A percentile compares a stretch with the other conserved stretches of the same genome.
Conservation (phyloP, 2,888 invertebrate species). For the Lypha dubia region DNA sequence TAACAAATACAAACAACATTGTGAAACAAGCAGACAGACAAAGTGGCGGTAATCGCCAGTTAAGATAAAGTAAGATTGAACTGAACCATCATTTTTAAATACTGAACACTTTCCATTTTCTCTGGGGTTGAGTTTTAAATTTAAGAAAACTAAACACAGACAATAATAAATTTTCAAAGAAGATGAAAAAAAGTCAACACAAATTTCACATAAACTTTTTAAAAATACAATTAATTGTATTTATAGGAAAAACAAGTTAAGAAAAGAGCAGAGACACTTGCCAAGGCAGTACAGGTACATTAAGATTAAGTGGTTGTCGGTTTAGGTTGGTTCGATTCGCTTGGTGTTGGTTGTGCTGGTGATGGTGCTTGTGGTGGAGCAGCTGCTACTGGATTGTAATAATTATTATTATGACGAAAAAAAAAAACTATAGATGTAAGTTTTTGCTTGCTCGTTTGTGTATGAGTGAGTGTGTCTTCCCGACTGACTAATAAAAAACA, state of each 20-base stretch:
- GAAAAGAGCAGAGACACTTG: constrained; percentile 56
- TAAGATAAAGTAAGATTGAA: constrained; percentile 57
- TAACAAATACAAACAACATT: constrained; percentile 23
- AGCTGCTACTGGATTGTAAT: constrained; percentile 11
- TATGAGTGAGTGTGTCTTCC: no score
- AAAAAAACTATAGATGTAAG: constrained; percentile 19
- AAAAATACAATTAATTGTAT: constrained; percentile 40
- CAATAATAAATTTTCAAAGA: constrained; percentile 32
- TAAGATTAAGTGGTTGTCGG: constrained; percentile 68
- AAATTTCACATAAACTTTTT: constrained; percentile 51
- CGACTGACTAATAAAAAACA: constrained; percentile 24
- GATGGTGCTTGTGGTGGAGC: background rate
- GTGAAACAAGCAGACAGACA: constrained; percentile 2
- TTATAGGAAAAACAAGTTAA: constrained; percentile 44
- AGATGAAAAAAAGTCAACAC: constrained; percentile 39
- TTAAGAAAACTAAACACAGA: constrained; percentile 55
- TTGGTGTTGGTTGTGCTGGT: constrained; percentile 23
- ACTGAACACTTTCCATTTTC: constrained; percentile 74
- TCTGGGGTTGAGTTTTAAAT: constrained; percentile 58
- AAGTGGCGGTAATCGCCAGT: constrained; percentile 35
- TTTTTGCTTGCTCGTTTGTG: background rate
- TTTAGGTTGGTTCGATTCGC: constrained; percentile 36
- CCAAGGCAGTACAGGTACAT: constrained; percentile 48
- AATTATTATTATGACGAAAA: constrained; percentile 46
- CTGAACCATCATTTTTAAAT: constrained; percentile 50